Percentiles rank a stretch among this genome's conserved stretches.
These are phyloP conservation scores for Heliconius erato DNA, from an alignment of 2,888 invertebrate species.

Conservation along the genomic window DNA sequence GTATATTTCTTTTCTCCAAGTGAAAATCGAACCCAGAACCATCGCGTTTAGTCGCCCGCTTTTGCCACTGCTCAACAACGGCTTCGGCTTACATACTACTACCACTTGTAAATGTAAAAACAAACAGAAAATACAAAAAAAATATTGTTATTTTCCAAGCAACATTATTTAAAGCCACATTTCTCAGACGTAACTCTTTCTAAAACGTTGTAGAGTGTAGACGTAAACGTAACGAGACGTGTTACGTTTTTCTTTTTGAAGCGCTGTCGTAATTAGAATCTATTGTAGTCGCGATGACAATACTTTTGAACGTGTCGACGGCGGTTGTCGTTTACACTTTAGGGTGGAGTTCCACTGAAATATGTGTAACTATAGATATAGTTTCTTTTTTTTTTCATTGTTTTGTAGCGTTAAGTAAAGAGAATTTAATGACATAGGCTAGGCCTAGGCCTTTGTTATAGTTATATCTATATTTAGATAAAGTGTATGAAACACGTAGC, in stretches of 20 bases:
- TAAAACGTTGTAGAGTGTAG: constrained; percentile 6
- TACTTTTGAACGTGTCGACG: constrained; percentile 73
- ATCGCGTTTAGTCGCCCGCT: neutral
- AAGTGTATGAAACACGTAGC: no score
- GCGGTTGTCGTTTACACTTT: constrained; percentile 70
- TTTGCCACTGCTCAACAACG: neutral
- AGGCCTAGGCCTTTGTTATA: no score
- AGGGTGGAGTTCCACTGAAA: constrained; percentile 62
- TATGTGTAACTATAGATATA: constrained; percentile 51
- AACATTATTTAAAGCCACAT: constrained; percentile 3
- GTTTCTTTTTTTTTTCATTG: constrained; percentile 39
- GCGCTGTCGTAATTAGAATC: constrained; percentile 60
- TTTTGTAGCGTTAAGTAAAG: no score
- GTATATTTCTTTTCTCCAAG: neutral
- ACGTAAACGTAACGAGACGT: constrained; percentile 19
- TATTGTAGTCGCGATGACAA: constrained; percentile 75
- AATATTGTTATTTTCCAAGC: neutral
- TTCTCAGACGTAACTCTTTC: constrained; percentile 22
- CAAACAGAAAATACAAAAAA: neutral
- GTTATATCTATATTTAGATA: no score
- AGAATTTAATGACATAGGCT: no score
- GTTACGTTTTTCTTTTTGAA: constrained; percentile 27
- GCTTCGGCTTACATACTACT: neutral
- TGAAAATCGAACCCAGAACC: neutral
- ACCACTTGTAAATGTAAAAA: neutral